Evolutionary conservation across 2,888 invertebrate species (phyloP).

Genomic region (Drosophila pseudotalamancana): DNA sequence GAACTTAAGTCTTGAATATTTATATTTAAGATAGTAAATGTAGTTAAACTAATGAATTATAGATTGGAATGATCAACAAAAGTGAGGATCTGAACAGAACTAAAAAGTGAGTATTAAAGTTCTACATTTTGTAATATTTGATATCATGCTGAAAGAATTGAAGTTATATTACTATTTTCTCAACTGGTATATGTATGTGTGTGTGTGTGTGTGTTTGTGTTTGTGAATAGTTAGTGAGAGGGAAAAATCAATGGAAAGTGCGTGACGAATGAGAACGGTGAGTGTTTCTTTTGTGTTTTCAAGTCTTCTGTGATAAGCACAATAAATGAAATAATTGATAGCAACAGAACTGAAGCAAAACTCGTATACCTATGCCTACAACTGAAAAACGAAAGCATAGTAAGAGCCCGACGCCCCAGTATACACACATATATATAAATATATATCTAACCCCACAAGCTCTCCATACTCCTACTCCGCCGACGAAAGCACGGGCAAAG

Average conservation of each 20-base stretch:
- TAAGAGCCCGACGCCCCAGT: constrained; percentile 35
- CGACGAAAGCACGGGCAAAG: constrained; percentile 85
- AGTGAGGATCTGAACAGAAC: too few species aligned
- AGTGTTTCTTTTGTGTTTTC: constrained; percentile 76
- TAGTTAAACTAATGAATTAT: too few species aligned
- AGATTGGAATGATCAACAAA: too few species aligned
- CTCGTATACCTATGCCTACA: constrained; percentile 71
- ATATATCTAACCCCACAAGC: constrained; percentile 68
- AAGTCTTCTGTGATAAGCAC: constrained; percentile 84
- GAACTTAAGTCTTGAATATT: too few species aligned
- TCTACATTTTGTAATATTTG: too few species aligned
- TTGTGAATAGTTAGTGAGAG: constrained; percentile 15
- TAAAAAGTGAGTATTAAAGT: too few species aligned
- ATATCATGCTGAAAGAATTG: neutral
- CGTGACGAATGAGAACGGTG: constrained; percentile 75
- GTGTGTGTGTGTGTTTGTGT: constrained; percentile 15
- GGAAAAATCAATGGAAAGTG: constrained; percentile 65
- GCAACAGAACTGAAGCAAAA: constrained; percentile 75
- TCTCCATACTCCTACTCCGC: constrained; percentile 81
- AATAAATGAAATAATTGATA: constrained; percentile 69
- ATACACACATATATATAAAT: neutral
- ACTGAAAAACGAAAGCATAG: constrained; percentile 22
- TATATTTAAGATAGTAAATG: too few species aligned
- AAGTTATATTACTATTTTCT: neutral
- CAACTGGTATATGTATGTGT: neutral